phyloP scores from a whole-genome alignment of 2,888 invertebrate species.

The Arrhopalites spinosus region DNA sequence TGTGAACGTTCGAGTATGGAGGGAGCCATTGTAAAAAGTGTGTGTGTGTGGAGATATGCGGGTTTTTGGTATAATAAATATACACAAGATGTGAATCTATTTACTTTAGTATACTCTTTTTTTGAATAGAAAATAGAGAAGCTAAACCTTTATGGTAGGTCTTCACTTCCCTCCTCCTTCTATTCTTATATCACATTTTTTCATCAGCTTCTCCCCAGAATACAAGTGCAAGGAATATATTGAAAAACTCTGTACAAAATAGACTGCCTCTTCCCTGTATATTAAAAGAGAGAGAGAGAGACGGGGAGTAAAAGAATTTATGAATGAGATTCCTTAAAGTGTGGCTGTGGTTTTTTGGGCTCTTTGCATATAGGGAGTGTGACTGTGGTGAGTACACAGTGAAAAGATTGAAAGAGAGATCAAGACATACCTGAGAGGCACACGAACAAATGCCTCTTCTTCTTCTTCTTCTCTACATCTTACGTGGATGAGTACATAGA shows the following conservation, averaged over 20 bases:
- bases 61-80: neutral
- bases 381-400: neutral
- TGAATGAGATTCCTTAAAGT: slow-evolving; percentile 21
- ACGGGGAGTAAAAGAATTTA: slow-evolving; percentile 20
- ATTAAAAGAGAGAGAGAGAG: neutral
- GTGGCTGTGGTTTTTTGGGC: neutral
- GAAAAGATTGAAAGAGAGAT: slow-evolving; percentile 14
- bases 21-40: neutral
- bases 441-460: slow-evolving; percentile 22
- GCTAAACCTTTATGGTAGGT: neutral
- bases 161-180: neutral
- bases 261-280: neutral
- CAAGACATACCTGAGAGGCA: slow-evolving; percentile 26
- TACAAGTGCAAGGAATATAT: neutral
- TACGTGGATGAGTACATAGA: neutral
- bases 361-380: neutral
- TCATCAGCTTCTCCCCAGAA: neutral
- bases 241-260: too few relatives aligned
- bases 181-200: neutral
- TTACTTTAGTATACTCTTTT: neutral
- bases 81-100: neutral
- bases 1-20: neutral
- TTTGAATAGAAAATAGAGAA: neutral
- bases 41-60: neutral
- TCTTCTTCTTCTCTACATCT: neutral